These are phyloP conservation scores for Bubo blakistoni DNA, from an alignment of 2,113 vertebrate species.

Conservation along the genomic window DNA sequence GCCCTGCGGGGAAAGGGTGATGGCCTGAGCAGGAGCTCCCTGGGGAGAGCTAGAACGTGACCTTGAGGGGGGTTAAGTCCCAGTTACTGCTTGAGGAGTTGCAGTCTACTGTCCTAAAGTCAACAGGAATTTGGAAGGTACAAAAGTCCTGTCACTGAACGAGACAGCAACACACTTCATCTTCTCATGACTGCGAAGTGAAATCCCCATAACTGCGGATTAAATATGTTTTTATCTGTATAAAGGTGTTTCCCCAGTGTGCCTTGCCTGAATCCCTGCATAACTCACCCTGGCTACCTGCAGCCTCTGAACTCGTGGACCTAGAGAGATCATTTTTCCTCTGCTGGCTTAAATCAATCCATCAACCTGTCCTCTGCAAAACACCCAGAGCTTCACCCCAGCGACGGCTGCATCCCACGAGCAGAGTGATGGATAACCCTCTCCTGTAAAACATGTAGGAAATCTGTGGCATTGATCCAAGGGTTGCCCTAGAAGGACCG, in stretches of 20 bases:
- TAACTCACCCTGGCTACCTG: not conserved
- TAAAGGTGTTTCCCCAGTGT: not conserved
- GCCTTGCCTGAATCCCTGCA: not conserved
- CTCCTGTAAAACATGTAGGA: not conserved
- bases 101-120: not conserved
- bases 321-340: not conserved
- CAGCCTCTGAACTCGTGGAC: not conserved
- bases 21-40: not conserved
- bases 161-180: not conserved
- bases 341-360: not conserved
- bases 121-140: not conserved
- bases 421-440: not conserved
- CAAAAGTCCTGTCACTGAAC: not conserved
- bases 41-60: not conserved
- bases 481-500: not conserved
- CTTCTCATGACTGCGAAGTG: not conserved
- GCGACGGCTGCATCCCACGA: accelerated
- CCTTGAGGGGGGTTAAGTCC: not conserved
- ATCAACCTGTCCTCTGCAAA: not conserved
- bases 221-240: not conserved
- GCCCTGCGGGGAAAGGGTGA: not conserved
- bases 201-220: not conserved
- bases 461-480: not conserved
- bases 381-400: not conserved
- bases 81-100: not conserved